Conservation (phyloP, 2,113 vertebrate genomes). For the Dromas ardeola region DNA sequence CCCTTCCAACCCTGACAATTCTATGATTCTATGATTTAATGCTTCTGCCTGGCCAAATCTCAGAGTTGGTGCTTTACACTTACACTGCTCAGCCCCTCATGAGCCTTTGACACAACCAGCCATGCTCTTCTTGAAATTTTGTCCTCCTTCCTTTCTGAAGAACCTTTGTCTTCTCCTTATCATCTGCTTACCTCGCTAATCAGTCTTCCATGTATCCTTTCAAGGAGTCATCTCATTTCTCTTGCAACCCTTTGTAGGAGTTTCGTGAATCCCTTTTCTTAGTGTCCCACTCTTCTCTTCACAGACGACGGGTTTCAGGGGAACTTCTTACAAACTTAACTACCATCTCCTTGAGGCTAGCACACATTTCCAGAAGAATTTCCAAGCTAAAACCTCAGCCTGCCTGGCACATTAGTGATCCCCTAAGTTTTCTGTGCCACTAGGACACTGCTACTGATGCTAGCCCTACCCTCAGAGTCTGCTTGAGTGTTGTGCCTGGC, state of each 20-base stretch:
- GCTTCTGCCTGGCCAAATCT: not conserved
- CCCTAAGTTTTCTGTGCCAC: not conserved
- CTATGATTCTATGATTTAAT: not conserved
- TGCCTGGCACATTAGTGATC: not conserved
- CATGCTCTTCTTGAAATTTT: not conserved
- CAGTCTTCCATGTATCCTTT: not conserved
- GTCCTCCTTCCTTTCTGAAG: not conserved
- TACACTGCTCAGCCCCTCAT: not conserved
- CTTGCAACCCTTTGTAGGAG: not conserved
- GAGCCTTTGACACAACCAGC: not conserved
- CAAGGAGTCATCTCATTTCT: not conserved
- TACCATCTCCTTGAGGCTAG: not conserved
- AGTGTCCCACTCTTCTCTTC: not conserved
- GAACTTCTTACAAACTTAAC: not conserved
- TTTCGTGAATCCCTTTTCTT: not conserved
- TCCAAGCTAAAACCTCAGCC: not conserved
- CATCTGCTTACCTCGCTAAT: not conserved
- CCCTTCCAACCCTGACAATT: too few species aligned
- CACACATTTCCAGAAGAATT: not conserved
- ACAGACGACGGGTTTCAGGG: not conserved
- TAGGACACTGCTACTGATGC: not conserved
- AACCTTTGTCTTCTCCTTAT: not conserved
- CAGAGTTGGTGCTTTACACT: not conserved
- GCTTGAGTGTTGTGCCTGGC: not conserved
- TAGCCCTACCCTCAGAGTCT: not conserved